Evolutionary conservation across 2,888 invertebrate genomes (phyloP).

Genomic region (Pristionchus arcanus): DNA sequence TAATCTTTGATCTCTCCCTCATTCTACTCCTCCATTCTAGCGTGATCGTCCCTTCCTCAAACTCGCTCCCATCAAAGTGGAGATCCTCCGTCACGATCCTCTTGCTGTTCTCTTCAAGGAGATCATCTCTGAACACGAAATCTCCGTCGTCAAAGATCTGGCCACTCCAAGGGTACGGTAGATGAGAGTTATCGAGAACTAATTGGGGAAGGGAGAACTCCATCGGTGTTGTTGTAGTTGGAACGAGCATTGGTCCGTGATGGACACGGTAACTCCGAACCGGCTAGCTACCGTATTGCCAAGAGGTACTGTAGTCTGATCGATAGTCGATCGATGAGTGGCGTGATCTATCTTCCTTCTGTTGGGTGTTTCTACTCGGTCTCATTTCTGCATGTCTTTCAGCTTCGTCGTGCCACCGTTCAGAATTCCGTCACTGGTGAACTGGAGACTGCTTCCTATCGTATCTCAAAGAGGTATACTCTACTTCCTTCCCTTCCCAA

Average conservation of each 20-base stretch:
- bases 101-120: slow-evolving; percentile 76
- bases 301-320: slow-evolving; percentile 63
- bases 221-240: slow-evolving; percentile 59
- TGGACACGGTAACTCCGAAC: slow-evolving; percentile 62
- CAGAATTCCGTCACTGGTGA: slow-evolving; percentile 83
- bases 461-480: slow-evolving; percentile 91
- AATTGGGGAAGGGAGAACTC: neutral
- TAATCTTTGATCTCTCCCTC: neutral
- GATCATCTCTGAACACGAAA: slow-evolving; percentile 90
- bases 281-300: slow-evolving; percentile 68
- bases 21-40: slow-evolving; percentile 55
- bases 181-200: slow-evolving; percentile 70
- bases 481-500: neutral
- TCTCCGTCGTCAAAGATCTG: slow-evolving; percentile 88
- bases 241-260: slow-evolving; percentile 69
- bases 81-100: slow-evolving; percentile 76
- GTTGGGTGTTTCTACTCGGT: slow-evolving; percentile 40
- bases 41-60: slow-evolving; percentile 73
- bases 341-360: slow-evolving; percentile 17
- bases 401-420: slow-evolving; percentile 79
- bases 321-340: slow-evolving; percentile 38
- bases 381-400: slow-evolving; percentile 58
- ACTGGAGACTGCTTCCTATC: slow-evolving; percentile 92
- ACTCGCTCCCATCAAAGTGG: slow-evolving; percentile 78
- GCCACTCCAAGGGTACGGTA: slow-evolving; percentile 89